Conservation (phyloP, 2,888 invertebrate species). For the Hirtodrosophila histrioides region DNA sequence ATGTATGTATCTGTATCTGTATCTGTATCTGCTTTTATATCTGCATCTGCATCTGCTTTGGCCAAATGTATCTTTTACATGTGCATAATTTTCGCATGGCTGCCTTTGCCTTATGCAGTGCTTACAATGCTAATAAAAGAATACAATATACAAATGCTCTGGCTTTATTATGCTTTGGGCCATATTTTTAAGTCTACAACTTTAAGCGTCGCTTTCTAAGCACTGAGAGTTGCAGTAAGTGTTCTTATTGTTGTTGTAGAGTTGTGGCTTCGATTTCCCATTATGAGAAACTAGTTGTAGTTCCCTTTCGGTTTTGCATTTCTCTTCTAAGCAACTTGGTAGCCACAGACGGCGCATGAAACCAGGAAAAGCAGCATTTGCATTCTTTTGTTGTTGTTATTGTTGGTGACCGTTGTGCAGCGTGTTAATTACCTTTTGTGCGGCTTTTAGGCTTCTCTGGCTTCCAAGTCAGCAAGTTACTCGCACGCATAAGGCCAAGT, state of each 20-base stretch:
- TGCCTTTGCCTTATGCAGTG: slow-evolving; percentile 42
- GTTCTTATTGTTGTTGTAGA: slow-evolving; percentile 31
- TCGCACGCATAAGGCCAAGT: slow-evolving; percentile 42
- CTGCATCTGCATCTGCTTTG: slow-evolving; percentile 29
- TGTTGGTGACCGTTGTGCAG: slow-evolving; percentile 31
- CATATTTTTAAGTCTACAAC: no score
- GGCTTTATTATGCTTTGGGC: slow-evolving; percentile 21
- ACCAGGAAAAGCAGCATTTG: slow-evolving; percentile 58
- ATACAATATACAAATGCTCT: slow-evolving; percentile 27
- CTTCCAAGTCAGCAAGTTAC: slow-evolving; percentile 62
- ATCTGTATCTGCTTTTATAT: slow-evolving; percentile 3
- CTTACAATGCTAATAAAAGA: slow-evolving; percentile 40
- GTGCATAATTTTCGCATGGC: slow-evolving; percentile 70
- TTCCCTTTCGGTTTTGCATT: slow-evolving; percentile 34
- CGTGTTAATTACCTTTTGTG: slow-evolving; percentile 68
- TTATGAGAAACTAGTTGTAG: slow-evolving; percentile 56
- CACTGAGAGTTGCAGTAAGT: slow-evolving; percentile 21
- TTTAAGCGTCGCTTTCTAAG: slow-evolving; percentile 54
- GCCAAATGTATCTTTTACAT: slow-evolving; percentile 48
- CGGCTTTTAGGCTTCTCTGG: slow-evolving; percentile 16
- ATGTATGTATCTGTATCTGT: slow-evolving; percentile 10
- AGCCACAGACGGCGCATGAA: slow-evolving; percentile 62
- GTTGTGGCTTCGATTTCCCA: slow-evolving; percentile 68
- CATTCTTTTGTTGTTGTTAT: slow-evolving; percentile 51
- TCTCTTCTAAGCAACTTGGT: slow-evolving; percentile 62